These are phyloP conservation scores for Antedon mediterranea DNA, from an alignment of 53 echinoderm and acorn worm species.

Conservation along the genomic window DNA sequence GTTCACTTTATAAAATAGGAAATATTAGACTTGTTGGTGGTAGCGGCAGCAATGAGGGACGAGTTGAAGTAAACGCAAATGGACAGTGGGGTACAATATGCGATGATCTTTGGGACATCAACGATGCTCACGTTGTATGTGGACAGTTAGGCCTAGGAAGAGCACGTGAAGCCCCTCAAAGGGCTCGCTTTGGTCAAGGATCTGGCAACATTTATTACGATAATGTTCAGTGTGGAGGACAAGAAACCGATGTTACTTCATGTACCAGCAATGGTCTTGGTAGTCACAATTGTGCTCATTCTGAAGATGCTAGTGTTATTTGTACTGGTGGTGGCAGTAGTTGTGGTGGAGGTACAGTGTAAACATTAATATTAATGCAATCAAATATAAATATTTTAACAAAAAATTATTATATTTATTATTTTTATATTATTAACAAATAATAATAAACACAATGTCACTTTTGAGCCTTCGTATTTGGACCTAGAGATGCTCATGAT, in stretches of 20 bases:
- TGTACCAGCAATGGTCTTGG: slow-evolving; percentile 20
- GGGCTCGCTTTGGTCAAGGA: slow-evolving; percentile 19
- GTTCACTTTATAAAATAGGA: no score
- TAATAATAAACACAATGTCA: no score
- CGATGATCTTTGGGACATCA: slow-evolving; percentile 31
- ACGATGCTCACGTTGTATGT: slow-evolving; percentile 37
- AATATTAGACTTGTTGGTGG: not conserved
- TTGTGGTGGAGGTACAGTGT: no score
- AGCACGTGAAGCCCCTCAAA: not conserved
- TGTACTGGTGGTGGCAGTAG: not conserved
- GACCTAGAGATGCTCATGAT: no score
- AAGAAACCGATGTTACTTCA: slow-evolving; percentile 5
- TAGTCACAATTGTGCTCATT: slow-evolving; percentile 16
- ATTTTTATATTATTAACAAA: no score
- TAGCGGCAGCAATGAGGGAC: not conserved
- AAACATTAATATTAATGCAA: no score
- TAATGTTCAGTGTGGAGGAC: slow-evolving; percentile 7
- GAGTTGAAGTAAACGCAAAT: slow-evolving; percentile 20
- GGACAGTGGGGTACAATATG: slow-evolving; percentile 39
- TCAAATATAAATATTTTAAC: no score
- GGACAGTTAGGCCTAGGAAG: slow-evolving; percentile 21
- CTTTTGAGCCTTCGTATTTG: no score
- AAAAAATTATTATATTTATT: no score
- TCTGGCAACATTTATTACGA: slow-evolving; percentile 3
- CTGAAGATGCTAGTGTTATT: slow-evolving; percentile 9